Base-by-base conservation (phyloP, 1,140 invertebrate genomes). In the Cyclina sinensis region DNA sequence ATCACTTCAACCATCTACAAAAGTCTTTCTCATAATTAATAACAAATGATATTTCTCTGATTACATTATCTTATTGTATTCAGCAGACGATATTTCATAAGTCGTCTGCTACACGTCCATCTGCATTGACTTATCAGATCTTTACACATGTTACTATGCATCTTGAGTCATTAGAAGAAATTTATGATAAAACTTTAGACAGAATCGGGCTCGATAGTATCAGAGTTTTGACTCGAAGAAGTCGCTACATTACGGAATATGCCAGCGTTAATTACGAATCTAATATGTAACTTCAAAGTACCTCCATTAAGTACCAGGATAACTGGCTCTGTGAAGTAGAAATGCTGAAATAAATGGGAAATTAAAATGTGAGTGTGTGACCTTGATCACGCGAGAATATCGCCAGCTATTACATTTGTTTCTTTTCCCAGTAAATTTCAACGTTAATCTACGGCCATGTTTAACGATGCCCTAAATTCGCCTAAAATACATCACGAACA, bases 21-120 rank as follows among this genome's bases (percentile, higher is more conserved):
- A 4, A 37, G 65, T 70, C 65, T 70, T 27, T 11, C 46, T 14
- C 43, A 54, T 78, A 78, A 78, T 78, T 54, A 78, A 78, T 78
- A 78, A 54, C 74, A 78, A 78, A 78, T 35, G 74, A 78, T 78
- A 76, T 51, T 76, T 11, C 27, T 54, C 43, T 54, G 74, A 78
- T 78, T 51, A 54, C 48, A 51, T 37, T 51, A 78, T 78, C 74
- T 11, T 27, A 57, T 78, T 78, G 46, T 78, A 57, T 78, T 51
- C 43, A 48, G 74, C 74, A 78, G 74, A 78, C 74, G 46, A 78
- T 78, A 78, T 78, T 78, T 78, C 74, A 48, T 78, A 78, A 78
- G 18, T 35, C 16, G 48, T 54, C 43, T 76, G 48, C 54, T 51
- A 30, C 27, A 27, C n/a, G 70, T 78, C 46, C 74, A 54, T 78